Base-by-base conservation (phyloP, 2,888 invertebrate genomes). In the Melipona beecheii region DNA sequence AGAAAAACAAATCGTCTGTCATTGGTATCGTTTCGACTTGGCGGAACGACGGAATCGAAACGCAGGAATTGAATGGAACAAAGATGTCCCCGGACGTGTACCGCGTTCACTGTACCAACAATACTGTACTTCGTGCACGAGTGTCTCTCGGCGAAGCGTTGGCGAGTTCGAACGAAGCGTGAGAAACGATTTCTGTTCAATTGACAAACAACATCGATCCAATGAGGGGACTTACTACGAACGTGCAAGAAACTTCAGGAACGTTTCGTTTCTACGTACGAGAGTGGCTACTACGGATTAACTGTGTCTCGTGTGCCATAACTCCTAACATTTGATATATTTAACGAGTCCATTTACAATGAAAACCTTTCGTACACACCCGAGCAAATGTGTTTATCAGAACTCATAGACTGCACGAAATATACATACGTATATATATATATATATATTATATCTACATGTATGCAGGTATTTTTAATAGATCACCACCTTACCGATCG, bases 371-470 rank as follows among this genome's bases (percentile, higher is more conserved):
- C 89, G 90, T 91, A 92, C 90, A 87, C 91, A 88, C 88, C 90
- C 86, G 87, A 91, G 89, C 86, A 89, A 90, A 91, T 90, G 91
- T 92, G 91, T 92, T 93, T 92, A 91, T 87, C 89, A 89, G 88
- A 90, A 91, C 87, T 87, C 87, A 92, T 92, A 93, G 91, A 93
- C 92, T 92, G 92, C 93, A 93, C 93, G 92, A 92, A 93, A 92
- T 91, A 92, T 90, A 92, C 90, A 93, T 91, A 66, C 5, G 24
- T 68, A 52, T 68, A 43, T 65, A 9, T 68, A 52, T 31, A 11
- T 68, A 90, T 88, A 86, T 84, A 85, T 83, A 31, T 31, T 21
- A 86, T 85, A 87, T 68, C 81, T 87, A 82, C 43, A 43, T 81
- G 76, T 69, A 84, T 73, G 76, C 24, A 24, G 15, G 15, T 31